These are phyloP conservation scores for Haliclona indistincta DNA, from an alignment of 37 sponge, comb jelly and placozoan species.

Conservation along the genomic window DNA sequence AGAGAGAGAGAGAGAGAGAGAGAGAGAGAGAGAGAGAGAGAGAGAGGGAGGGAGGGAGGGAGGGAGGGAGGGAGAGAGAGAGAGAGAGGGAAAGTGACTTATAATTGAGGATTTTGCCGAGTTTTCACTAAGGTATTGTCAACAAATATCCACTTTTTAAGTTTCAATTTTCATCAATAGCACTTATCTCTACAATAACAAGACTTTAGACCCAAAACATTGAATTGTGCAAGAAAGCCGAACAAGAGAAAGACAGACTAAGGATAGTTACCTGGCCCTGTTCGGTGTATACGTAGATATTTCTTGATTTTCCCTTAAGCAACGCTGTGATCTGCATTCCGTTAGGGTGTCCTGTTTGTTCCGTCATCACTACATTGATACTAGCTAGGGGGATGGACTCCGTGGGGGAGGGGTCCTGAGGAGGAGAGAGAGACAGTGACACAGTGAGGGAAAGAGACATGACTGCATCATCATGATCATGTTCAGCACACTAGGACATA, in stretches of 20 bases:
- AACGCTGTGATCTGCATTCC: slow-evolving; percentile 79
- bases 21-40: slow-evolving; percentile 14
- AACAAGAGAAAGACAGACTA: neutral
- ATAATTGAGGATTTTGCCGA: neutral
- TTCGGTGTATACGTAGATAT: slow-evolving; percentile 74
- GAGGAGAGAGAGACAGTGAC: too few relatives aligned
- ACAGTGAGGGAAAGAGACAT: too few relatives aligned
- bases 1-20: slow-evolving; percentile 9
- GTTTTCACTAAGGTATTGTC: too few relatives aligned
- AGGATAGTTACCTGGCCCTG: slow-evolving; percentile 50
- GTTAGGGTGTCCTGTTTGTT: slow-evolving; percentile 72
- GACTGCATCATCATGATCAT: too few relatives aligned
- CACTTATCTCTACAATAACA: neutral
- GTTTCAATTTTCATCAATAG: too few relatives aligned
- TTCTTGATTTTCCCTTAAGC: slow-evolving; percentile 70
- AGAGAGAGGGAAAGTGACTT: neutral
- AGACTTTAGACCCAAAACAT: too few relatives aligned
- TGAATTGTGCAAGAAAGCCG: too few relatives aligned
- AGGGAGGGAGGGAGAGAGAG: too few relatives aligned
- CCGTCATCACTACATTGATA: slow-evolving; percentile 72
- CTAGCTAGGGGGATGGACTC: slow-evolving; percentile 57
- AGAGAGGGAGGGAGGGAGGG: slow-evolving; percentile 16
- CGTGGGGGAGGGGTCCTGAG: slow-evolving; percentile 31
- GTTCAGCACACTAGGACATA: neutral
- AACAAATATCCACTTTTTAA: too few relatives aligned